Evolutionary conservation across 2,888 invertebrate species (phyloP).

Genomic region (Epicampocera succincta): DNA sequence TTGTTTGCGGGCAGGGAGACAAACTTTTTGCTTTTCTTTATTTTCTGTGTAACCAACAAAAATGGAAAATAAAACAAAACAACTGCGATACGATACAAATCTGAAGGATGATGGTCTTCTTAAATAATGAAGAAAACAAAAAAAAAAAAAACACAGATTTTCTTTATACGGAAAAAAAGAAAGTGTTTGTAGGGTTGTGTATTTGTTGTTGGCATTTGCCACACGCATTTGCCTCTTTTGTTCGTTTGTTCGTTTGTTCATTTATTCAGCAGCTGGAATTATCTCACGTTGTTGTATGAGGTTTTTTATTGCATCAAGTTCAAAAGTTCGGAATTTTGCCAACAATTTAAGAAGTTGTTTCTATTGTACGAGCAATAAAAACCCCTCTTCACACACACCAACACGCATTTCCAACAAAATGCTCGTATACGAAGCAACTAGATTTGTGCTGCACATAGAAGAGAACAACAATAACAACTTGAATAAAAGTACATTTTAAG

Average conservation of each 20-base stretch:
- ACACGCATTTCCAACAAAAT: not conserved
- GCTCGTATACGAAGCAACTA: conserved; percentile 20
- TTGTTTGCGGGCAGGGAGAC: conserved; percentile 12
- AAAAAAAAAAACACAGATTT: not conserved
- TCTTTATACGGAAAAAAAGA: conserved; percentile 32
- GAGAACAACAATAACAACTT: conserved; percentile 12
- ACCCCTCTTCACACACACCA: conserved; percentile 1
- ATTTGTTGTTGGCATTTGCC: conserved; percentile 58
- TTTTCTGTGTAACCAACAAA: conserved; percentile 6
- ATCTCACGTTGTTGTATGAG: conserved; percentile 73
- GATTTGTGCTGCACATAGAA: conserved; percentile 47
- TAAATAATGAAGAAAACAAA: not conserved
- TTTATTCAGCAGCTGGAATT: conserved; percentile 72
- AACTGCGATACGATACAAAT: conserved; percentile 26
- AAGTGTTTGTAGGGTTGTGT: conserved; percentile 59
- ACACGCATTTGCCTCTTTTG: conserved; percentile 34
- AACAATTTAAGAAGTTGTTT: conserved; percentile 73
- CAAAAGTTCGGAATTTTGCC: conserved; percentile 73
- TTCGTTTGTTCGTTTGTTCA: conserved; percentile 42
- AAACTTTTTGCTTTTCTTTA: conserved; percentile 4
- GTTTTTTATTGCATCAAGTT: conserved; percentile 71
- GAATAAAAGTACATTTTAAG: conserved; percentile 62
- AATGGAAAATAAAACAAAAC: conserved; percentile 36
- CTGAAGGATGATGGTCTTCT: conserved; percentile 25
- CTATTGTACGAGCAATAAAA: conserved; percentile 61